Evolutionary conservation across 1,140 invertebrate species (phyloP).

Genomic region (Drosophila subobscura): DNA sequence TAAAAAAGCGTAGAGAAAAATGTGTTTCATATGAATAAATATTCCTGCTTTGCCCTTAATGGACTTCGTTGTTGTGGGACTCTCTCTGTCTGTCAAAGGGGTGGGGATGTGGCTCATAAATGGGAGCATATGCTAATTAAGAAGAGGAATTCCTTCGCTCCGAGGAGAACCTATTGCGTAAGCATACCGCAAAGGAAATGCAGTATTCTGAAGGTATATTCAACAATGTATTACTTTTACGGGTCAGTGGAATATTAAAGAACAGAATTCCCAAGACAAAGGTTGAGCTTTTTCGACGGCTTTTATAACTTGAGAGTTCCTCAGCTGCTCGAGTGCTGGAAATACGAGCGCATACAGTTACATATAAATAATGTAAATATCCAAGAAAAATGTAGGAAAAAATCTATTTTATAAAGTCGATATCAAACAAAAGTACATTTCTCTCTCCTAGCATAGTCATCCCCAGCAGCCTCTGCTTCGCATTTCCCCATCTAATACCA

Average conservation of each 20-base stretch:
- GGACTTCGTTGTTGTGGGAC: slow-evolving; percentile 46
- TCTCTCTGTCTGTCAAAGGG: slow-evolving; percentile 20
- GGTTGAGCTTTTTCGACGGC: no score
- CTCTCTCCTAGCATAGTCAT: slow-evolving; percentile 19
- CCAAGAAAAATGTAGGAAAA: background rate
- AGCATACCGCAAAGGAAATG: no score
- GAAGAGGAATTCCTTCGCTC: background rate
- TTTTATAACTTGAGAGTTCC: no score
- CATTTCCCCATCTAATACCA: slow-evolving; percentile 5
- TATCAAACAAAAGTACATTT: background rate
- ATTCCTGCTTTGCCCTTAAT: slow-evolving; percentile 57
- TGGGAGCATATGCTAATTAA: slow-evolving; percentile 70
- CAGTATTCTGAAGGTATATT: no score
- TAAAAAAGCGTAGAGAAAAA: slow-evolving; percentile 41
- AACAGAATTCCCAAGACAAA: no score
- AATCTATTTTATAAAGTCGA: slow-evolving; percentile 5
- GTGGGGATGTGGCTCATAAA: slow-evolving; percentile 30
- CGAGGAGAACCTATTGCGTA: no score
- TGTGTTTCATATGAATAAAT: slow-evolving; percentile 59
- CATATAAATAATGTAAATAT: no score
- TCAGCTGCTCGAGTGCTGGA: no score
- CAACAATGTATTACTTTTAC: no score
- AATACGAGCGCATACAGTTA: no score
- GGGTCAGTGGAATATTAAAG: no score
- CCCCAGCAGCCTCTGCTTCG: background rate